Evolutionary conservation across 2,888 invertebrate species (phyloP).

Genomic region (Anarsia innoxiella): DNA sequence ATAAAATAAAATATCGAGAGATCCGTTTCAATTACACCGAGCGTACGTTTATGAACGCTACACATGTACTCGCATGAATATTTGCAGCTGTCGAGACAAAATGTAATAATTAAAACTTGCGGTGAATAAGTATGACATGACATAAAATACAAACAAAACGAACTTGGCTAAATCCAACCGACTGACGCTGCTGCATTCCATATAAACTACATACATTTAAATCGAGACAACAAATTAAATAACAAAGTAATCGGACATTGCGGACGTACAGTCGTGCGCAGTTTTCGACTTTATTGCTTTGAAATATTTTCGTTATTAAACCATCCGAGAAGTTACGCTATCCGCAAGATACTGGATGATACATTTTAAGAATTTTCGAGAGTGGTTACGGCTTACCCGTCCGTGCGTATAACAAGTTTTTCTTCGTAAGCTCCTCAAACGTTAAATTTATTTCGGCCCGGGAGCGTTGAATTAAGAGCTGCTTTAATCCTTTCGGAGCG

Average conservation of each 20-base stretch:
- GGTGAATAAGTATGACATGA: background rate
- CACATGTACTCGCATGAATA: constrained; percentile 22
- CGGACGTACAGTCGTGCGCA: constrained; percentile 45
- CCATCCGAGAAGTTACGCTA: constrained; percentile 16
- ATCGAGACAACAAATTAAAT: constrained; percentile 28
- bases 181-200: too few species aligned
- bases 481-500: constrained; percentile 69
- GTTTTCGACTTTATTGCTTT: constrained; percentile 17
- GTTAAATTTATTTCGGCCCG: constrained; percentile 71
- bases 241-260: constrained; percentile 29
- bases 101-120: constrained; percentile 7
- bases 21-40: constrained; percentile 53
- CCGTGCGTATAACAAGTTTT: constrained; percentile 60
- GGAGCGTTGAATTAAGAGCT: constrained; percentile 68
- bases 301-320: constrained; percentile 16
- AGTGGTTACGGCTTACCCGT: constrained; percentile 34
- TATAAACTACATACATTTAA: constrained; percentile 18
- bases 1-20: constrained; percentile 63
- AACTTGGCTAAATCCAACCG: background rate
- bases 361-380: constrained; percentile 39
- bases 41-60: constrained; percentile 31
- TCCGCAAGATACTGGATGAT: constrained; percentile 30
- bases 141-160: constrained; percentile 8
- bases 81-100: constrained; percentile 5
- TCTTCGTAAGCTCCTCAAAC: constrained; percentile 68